A percentile compares a stretch with the other conserved stretches of the same genome.
Conservation (phyloP, 2,888 invertebrate genomes). For the Lepidocyrtinus sp. region DNA sequence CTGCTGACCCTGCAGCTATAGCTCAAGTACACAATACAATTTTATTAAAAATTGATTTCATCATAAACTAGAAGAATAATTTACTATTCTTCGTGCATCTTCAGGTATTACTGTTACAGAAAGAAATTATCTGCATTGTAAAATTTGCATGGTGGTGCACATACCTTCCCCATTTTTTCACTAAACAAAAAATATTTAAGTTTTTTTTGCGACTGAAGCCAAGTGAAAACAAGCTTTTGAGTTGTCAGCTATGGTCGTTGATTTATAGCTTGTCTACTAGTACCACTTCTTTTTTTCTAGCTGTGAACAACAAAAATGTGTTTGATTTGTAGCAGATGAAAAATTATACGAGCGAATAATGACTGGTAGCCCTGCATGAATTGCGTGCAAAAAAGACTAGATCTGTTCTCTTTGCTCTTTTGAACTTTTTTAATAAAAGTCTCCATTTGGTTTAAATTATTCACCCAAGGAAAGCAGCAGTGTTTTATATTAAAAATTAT, state of each 20-base stretch:
- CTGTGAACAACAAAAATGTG: conserved; percentile 32
- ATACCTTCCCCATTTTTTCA: neutral
- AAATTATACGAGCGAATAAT: conserved; percentile 12
- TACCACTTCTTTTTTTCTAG: neutral
- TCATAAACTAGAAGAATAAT: no score
- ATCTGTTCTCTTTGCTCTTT: neutral
- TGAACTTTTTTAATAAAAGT: conserved; percentile 39
- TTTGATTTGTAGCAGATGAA: conserved; percentile 48
- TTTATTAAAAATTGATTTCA: no score
- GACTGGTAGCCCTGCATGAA: neutral
- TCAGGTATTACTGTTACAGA: neutral
- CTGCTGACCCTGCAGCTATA: no score
- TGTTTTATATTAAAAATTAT: neutral
- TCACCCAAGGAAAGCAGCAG: neutral
- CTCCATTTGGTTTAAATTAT: conserved; percentile 42
- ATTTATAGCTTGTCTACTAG: conserved; percentile 39
- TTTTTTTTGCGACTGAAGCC: neutral
- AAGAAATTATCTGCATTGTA: neutral
- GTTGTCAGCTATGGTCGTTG: conserved; percentile 45
- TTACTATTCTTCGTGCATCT: neutral
- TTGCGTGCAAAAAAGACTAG: neutral
- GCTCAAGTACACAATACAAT: no score
- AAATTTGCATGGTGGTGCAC: neutral
- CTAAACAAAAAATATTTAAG: neutral
- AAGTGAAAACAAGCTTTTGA: conserved; percentile 53